phyloP scores from a whole-genome alignment of 2,888 invertebrate genomes.

The Allygus modestus region DNA sequence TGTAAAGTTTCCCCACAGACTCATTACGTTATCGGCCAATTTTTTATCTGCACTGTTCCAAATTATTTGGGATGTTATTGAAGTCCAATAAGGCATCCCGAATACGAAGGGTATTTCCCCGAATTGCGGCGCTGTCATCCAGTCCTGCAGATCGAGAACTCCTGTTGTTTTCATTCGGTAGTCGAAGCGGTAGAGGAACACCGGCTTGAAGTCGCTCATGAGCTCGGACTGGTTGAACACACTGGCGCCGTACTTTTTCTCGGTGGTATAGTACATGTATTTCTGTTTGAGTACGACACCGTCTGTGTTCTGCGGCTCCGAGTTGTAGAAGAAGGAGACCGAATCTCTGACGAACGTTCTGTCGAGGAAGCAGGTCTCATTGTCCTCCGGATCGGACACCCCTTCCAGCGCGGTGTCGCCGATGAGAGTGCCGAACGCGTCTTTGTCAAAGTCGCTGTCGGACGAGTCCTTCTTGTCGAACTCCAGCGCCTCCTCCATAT shows the following conservation, averaged over 20 bases:
- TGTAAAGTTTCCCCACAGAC: slow-evolving; percentile 88
- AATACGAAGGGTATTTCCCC: slow-evolving; percentile 90
- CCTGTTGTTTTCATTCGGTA: slow-evolving; percentile 75
- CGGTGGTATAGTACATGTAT: slow-evolving; percentile 85
- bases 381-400: slow-evolving; percentile 75
- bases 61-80: slow-evolving; percentile 75
- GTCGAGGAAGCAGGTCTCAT: slow-evolving; percentile 73
- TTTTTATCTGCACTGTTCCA: slow-evolving; percentile 89
- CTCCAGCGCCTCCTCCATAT: slow-evolving; percentile 88
- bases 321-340: slow-evolving; percentile 86
- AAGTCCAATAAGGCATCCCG: slow-evolving; percentile 86
- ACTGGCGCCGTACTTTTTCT: slow-evolving; percentile 86
- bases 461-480: slow-evolving; percentile 74
- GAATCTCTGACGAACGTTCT: slow-evolving; percentile 79
- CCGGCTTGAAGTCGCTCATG: slow-evolving; percentile 78
- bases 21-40: slow-evolving; percentile 88
- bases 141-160: slow-evolving; percentile 83
- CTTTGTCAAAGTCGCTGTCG: slow-evolving; percentile 77
- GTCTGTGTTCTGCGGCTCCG: slow-evolving; percentile 81
- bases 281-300: slow-evolving; percentile 80
- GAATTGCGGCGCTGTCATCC: slow-evolving; percentile 89
- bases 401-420: slow-evolving; percentile 81
- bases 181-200: slow-evolving; percentile 87
- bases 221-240: slow-evolving; percentile 83
- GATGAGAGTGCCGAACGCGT: slow-evolving; percentile 81